Base-by-base conservation (phyloP, 2,888 invertebrate genomes). In the Epirrhoe alternata region DNA sequence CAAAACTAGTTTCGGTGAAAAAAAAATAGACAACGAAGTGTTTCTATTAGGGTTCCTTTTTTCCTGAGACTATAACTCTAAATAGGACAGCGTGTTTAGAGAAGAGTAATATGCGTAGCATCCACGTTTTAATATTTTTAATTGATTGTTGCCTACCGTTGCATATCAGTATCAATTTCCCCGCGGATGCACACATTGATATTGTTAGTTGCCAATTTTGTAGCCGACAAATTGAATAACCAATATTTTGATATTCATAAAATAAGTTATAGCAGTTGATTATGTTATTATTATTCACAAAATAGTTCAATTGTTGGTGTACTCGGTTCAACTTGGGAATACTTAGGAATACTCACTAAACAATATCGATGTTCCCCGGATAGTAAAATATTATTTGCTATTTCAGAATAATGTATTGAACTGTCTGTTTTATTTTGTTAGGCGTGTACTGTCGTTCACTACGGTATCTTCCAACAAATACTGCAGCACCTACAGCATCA, bases 171-270 rank as follows among this genome's bases (percentile, higher is more conserved):
- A 33, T 4, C 17, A 51, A 50, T 42, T 54, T 51, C 50, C 64
- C 55, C 14, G 38, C 53, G 59, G 49, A 38, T 51, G n/a, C n/a
- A 8, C 30, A 55, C 17, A 60, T 60, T 45, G 54, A 51, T 47
- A 47, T 56, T 60, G 45, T 65, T 64, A 60, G 60, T 38, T 60
- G 64, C 50, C 60, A 65, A 65, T 65, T 56, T 45, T 16, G 51
- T 45, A 47, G 47, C 45, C 61, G 47, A 1, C 33, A 8, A 61
- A 52, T 61, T 61, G 16, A 61, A 61, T 49, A 17, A n/a, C 16
- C 55, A 45, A 49, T 50, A 53, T 59, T 64, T 49, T 53, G 42
- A 35, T 56, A 47, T 56, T 31, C 45, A 52, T 45, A 45, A 52
- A 60, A 52, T 58, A 55, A 24, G 35, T 54, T 54, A 57, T 16